phyloP scores from a whole-genome alignment of 2,888 invertebrate genomes.

The Oscheius sp. region DNA sequence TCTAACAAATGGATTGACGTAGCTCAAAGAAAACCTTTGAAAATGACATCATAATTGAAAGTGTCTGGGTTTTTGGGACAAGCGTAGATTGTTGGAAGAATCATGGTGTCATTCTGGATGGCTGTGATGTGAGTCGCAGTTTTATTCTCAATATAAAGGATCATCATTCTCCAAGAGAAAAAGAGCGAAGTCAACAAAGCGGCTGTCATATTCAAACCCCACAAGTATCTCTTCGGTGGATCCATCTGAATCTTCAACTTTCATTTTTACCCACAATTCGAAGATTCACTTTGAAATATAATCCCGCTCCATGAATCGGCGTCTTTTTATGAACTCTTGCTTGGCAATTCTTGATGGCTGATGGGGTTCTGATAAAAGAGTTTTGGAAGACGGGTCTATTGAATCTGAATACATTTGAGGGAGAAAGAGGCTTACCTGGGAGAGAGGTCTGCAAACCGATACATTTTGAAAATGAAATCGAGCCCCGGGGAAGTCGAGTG shows the following conservation, averaged over 20 bases:
- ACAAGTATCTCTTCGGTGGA: background rate
- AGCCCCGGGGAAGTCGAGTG: no score
- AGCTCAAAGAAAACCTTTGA: background rate
- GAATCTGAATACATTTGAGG: background rate
- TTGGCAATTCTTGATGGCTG: background rate
- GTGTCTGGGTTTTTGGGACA: constrained; percentile 29
- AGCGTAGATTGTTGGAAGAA: constrained; percentile 17
- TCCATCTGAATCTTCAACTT: constrained; percentile 10
- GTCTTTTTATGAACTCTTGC: constrained; percentile 9
- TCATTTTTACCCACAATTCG: background rate
- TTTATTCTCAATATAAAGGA: background rate
- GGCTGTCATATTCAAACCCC: constrained; percentile 23
- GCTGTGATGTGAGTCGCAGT: constrained; percentile 25
- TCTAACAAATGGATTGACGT: constrained; percentile 10
- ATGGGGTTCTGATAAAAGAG: background rate
- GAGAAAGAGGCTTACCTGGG: background rate
- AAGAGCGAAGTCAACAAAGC: constrained; percentile 8
- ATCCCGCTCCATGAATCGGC: constrained; percentile 18
- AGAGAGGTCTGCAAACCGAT: background rate
- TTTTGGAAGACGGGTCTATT: constrained; percentile 5
- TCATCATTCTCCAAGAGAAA: constrained; percentile 20
- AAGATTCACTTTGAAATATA: background rate
- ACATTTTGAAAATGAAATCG: constrained; percentile 15
- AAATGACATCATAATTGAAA: constrained; percentile 29
- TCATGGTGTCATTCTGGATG: constrained; percentile 23